Evolutionary conservation across 2,113 vertebrate species (phyloP), one percentile per base, ranked within the genome.

Genomic region (Leucopsar rothschildi): DNA sequence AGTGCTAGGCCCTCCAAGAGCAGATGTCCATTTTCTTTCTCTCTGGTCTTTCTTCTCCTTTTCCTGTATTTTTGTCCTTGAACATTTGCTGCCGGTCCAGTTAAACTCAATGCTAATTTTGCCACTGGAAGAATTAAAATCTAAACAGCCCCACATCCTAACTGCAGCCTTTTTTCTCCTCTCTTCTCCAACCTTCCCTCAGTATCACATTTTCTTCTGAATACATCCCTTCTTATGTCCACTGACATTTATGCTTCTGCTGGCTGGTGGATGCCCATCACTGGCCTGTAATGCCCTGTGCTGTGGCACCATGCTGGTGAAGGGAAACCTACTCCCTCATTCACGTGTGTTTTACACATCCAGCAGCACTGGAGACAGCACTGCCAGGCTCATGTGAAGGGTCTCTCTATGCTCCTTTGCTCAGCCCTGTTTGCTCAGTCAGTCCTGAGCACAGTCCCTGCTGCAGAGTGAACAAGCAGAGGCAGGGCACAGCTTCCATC

Each of bases 271-370:
- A 10, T 72, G 59, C 59, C 28, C 0, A 0, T 2, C 25, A 10
- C 24, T 29, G 69, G 45, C 42, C 83, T 64, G 71, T 13, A 33
- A 4, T 4, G 56, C 31, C 25, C 89, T n/a, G 47, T 45, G 75
- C 65, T 70, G 44, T 1, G 40, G 44, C 50, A 39, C 59, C 29
- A 9, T 2, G 15, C n/a, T 18, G 66, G 11, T 1, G 3, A 65
- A 53, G 52, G 29, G 39, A 76, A 60, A 18, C 19, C 29, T 5
- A 0, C 33, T 27, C 35, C 37, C 37, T n/a, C 3, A 0, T 9
- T n/a, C 33, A 16, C 3, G 0, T 3, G 2, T 6, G 47, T 29
- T 37, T 50, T 12, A 35, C 52, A 35, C 0, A 0, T 27, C 21
- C 5, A 22, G 65, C 45, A 76, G 44, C 68, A 12, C 29, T 40